phyloP scores from a whole-genome alignment of 2,113 vertebrate genomes.

The Podilymbus podiceps region DNA sequence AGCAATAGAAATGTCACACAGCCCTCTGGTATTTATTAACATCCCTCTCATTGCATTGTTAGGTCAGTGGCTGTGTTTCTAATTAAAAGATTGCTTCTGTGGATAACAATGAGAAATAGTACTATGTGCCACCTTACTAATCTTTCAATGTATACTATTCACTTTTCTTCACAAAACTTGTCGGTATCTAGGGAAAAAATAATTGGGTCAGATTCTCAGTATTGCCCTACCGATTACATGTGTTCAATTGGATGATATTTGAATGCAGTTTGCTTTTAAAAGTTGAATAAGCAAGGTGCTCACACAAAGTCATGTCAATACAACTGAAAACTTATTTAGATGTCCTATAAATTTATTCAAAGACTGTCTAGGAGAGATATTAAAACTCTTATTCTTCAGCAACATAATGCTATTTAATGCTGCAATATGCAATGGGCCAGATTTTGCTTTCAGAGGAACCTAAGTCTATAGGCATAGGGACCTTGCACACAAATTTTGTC shows the following conservation, averaged over 20 bases:
- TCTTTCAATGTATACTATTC: background rate
- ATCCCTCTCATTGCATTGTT: slow-evolving; percentile 24
- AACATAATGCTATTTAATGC: background rate
- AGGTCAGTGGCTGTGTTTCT: slow-evolving; percentile 36
- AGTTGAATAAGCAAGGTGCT: background rate
- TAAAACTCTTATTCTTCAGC: background rate
- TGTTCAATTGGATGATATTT: background rate
- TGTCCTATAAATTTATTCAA: background rate
- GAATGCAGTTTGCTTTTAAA: background rate
- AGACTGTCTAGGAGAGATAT: background rate
- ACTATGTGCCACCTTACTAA: background rate
- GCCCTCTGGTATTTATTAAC: slow-evolving; percentile 55
- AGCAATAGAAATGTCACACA: slow-evolving; percentile 10
- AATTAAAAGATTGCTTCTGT: slow-evolving; percentile 35
- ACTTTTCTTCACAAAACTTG: background rate
- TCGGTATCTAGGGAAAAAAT: background rate
- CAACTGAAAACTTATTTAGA: background rate
- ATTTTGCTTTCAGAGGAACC: background rate
- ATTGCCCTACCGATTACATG: background rate
- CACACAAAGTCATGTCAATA: background rate
- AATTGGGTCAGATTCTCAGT: background rate
- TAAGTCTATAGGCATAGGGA: background rate
- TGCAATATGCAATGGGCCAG: background rate
- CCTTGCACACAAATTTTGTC: background rate
- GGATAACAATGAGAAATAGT: slow-evolving; percentile 9